Base-by-base conservation (phyloP, 1,140 invertebrate genomes). In the Rhyacophila brunnea region DNA sequence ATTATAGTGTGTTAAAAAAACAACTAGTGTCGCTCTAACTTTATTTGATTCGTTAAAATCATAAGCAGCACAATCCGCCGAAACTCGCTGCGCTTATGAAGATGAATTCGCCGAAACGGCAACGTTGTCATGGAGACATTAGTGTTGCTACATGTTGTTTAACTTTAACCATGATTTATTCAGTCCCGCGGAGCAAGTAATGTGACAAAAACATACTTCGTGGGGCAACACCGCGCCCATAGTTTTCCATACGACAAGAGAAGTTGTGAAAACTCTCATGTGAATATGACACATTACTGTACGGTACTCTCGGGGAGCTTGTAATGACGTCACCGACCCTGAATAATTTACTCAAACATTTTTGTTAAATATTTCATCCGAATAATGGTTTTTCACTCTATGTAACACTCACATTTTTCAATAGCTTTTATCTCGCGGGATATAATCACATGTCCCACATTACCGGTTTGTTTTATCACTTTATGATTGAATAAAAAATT, bases 161-260 rank as follows among this genome's bases (percentile, higher is more conserved):
- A 61, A 51, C 47, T 61, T 28, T 61, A 61, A 61, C 59, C 52
- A 61, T 61, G 59, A 61, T 61, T 61, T 61, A 61, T 61, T 61
- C 59, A 55, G 59, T 51, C 59, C 59, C 59, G 58, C 17, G 44
- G 58, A 56, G 35, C 34, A 43, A 55, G 45, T 50, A 50, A 48
- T 53, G 52, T 53, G 59, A 61, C 59, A 61, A 61, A 61, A 61
- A 61, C 59, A 61, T 51, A 51, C 59, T 58, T 36, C 13, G 36
- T 45, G 23, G 13, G 32, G 53, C 32, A 40, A 18, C 44, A 35
- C 34, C 44, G 43, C 32, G 45, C 45, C 18, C 45, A 45, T 19
- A 45, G 43, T 40, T 40, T 40, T 40, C 40, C 52, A 18, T 20
- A 38, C 40, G 43, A 54, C 42, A 28, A 23, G 52, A 40, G 43